Evolutionary conservation across 2,888 invertebrate genomes (phyloP).

Genomic region (Acanthococcus lagerstroemiae): DNA sequence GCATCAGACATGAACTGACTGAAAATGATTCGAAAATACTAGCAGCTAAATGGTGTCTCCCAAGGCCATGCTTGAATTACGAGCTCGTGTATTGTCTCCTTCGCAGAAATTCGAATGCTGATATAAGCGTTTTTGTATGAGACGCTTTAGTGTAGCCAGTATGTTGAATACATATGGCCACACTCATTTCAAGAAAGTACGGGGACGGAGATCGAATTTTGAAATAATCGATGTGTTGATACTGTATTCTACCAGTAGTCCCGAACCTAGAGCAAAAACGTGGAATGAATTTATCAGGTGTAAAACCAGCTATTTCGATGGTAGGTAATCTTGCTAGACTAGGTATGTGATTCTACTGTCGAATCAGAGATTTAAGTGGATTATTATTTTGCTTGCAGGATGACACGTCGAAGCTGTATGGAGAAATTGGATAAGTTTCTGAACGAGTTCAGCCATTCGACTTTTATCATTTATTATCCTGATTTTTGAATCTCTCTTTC

Average conservation of each 20-base stretch:
- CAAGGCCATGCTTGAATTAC: not conserved
- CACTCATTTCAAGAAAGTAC: constrained; percentile 76
- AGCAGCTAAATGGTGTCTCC: constrained; percentile 57
- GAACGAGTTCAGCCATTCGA: constrained; percentile 87
- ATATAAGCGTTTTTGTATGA: constrained; percentile 92
- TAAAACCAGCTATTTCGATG: constrained; percentile 91
- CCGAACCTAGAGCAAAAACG: constrained; percentile 89
- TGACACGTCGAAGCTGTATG: constrained; percentile 93
- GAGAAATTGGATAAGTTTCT: constrained; percentile 86
- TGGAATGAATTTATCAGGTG: constrained; percentile 95
- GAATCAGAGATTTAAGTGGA: too few species aligned
- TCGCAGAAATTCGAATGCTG: constrained; percentile 87
- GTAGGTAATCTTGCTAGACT: constrained; percentile 46
- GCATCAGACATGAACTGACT: constrained; percentile 68
- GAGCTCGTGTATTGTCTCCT: not conserved
- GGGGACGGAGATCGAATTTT: constrained; percentile 77
- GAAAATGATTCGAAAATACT: constrained; percentile 78
- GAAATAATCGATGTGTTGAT: constrained; percentile 75
- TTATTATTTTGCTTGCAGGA: too few species aligned
- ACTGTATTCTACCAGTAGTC: constrained; percentile 93
- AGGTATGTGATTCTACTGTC: not conserved
- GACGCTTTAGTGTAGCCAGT: constrained; percentile 99
- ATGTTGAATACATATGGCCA: constrained; percentile 94
- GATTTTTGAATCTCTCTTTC: not conserved
- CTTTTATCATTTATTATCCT: not conserved